Conservation (phyloP, 2,113 vertebrate species). For the Cichladusa arquata region DNA sequence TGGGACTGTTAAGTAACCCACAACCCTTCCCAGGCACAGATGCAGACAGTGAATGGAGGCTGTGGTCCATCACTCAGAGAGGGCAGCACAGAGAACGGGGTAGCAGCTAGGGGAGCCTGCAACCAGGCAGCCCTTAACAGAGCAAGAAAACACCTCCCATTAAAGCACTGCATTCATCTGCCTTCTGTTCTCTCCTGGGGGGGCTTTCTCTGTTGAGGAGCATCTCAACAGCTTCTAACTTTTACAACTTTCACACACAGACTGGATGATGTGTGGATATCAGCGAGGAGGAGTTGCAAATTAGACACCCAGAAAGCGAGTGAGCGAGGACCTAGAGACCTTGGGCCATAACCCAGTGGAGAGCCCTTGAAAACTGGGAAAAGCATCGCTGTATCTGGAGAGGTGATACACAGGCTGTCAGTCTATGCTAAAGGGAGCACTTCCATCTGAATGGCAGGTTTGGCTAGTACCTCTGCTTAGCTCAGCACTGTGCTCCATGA, state of each 20-base stretch:
- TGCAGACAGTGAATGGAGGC: neutral
- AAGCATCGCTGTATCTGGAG: neutral
- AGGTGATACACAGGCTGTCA: neutral
- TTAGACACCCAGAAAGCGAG: neutral
- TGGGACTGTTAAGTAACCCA: neutral
- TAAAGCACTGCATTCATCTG: neutral
- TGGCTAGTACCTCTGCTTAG: neutral
- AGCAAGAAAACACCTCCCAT: neutral
- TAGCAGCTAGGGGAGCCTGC: neutral
- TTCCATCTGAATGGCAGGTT: neutral
- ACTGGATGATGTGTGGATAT: neutral
- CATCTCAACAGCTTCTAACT: neutral
- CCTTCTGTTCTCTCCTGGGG: neutral
- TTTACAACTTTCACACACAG: neutral
- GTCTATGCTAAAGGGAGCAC: neutral
- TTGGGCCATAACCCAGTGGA: neutral
- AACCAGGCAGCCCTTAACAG: neutral
- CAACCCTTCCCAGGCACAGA: neutral
- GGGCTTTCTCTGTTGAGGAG: neutral
- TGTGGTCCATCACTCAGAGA: neutral
- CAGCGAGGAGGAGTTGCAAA: neutral
- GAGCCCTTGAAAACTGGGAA: neutral
- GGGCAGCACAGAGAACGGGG: neutral
- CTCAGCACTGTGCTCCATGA: neutral
- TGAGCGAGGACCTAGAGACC: rapidly evolving